Base-by-base conservation (phyloP, 1,140 invertebrate genomes). In the Leptinotarsa texana region DNA sequence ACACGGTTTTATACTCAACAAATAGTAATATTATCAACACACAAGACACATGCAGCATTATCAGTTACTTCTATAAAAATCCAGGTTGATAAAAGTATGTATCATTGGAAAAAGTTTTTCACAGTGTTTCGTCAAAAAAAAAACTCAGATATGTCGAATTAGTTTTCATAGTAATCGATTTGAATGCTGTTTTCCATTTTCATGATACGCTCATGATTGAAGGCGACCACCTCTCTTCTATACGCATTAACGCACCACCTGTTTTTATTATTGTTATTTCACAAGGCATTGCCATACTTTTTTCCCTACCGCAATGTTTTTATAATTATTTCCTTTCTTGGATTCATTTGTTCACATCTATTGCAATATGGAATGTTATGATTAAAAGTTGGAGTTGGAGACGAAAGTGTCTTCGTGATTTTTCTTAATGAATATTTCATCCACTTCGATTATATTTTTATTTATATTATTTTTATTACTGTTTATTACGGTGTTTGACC, bases 191-290 rank as follows among this genome's bases (percentile, higher is more conserved):
- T 27, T 24, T 65, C 13, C 27, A n/a, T 65, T 22, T 24, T 17
- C 21, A 62, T 24, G 27, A n/a, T 13, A 65, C 13, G 11, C 63
- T 21, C 15, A 65, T 27, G 13, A 65, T 27, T 65, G 21, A 65
- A 65, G 13, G 33, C 17, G 17, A 13, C 18, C n/a, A 27, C 65
- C 24, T 22, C 65, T 67, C 13, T 15, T 33, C 4, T 67, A 21
- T 24, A 67, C 65, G 65, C 65, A 67, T 67, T 67, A 67, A 67
- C 33, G 65, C 65, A 67, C 65, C 15, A 24, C 27, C 6, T 67
- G 65, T 67, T 42, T 57, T 27, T 42, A 67, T 21, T 67, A 67
- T 67, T 67, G 65, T 67, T 67, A 42, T 67, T 67, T 13, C 6
- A 57, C 11, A 13, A 57, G 13, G 51, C 51, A 57, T 17, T 57